Base-by-base conservation (phyloP, 2,113 vertebrate genomes). In the Epinephelus fuscoguttatus region DNA sequence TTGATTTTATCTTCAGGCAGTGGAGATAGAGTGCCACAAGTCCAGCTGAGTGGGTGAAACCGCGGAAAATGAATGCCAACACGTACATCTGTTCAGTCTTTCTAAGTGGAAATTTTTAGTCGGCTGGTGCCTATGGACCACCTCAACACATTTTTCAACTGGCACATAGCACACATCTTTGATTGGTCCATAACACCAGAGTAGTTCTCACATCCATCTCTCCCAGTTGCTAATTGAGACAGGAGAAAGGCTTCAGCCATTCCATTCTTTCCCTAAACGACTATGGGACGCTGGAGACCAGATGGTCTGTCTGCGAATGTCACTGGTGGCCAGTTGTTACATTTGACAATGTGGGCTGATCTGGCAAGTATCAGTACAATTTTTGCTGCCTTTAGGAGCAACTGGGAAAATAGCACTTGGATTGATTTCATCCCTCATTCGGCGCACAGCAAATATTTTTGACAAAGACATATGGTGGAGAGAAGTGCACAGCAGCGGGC, bases 401-500 rank as follows among this genome's bases (percentile, higher is more conserved):
- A 84, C 84, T 82, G 88, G 73, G 80, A 74, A 89, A 92, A 89
- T 25, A 84, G 77, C 86, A 75, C 79, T 89, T 86, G 88, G 91
- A 94, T 85, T 89, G 92, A 91, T 94, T 92, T 89, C 91, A 89
- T 92, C 84, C 89, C 82, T 92, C 85, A 86, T 80, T 89, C 71
- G 10, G 82, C 13, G 74, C 89, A 87, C 68, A 71, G 84, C 89
- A 89, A 92, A 91, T 88, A 92, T 88, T 92, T 94, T 75, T 91
- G 91, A 92, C 91, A 92, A 89, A 94, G 94, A 93, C 94, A 92
- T 92, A 93, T 92, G 93, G 90, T 52, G 80, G 53, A 77, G 92
- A 88, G 89, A 75, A 82, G 79, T 82, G 91, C 80, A 80, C 62
- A 91, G 84, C 88, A 91, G 93, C 91, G 88, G 87, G 92, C 85